Conservation (phyloP, 2,888 invertebrate species). For the Isoperla grammatica region DNA sequence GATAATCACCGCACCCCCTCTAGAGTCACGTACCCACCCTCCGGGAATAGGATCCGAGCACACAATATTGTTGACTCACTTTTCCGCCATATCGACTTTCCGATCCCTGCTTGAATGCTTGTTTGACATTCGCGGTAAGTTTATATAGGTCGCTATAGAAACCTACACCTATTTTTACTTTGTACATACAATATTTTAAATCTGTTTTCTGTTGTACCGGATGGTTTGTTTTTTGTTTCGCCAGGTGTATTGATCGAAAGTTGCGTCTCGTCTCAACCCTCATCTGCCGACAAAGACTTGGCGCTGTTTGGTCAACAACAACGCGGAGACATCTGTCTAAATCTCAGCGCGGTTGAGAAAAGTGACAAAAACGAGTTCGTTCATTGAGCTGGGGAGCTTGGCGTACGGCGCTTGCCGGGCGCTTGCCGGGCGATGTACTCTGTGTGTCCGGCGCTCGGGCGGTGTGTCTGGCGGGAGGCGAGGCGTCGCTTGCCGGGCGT, state of each 20-base stretch:
- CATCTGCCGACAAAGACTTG: constrained; percentile 3
- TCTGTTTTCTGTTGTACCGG: constrained; percentile 15
- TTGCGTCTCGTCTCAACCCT: not conserved
- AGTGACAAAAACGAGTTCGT: not conserved
- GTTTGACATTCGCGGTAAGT: constrained; percentile 11
- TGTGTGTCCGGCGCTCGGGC: not conserved
- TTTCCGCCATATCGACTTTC: constrained; percentile 24
- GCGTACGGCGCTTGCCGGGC: not conserved
- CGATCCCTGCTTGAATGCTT: not conserved
- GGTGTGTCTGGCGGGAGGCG: not conserved
- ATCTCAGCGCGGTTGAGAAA: not conserved
- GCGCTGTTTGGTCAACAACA: constrained; percentile 1
- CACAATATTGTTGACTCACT: constrained; percentile 22
- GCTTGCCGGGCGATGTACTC: not conserved
- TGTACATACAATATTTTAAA: not conserved
- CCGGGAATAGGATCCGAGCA: constrained; percentile 1
- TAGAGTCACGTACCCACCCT: not conserved
- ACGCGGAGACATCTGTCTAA: constrained; percentile 7
- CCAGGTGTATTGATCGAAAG: constrained; percentile 17
- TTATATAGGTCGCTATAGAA: not conserved
- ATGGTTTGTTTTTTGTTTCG: not conserved
- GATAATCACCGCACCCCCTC: not conserved
- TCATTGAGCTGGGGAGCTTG: not conserved
- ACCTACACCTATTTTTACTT: constrained; percentile 15
- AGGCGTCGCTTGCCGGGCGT: not conserved